Conservation (phyloP, 2,797 vertebrate species). For the Sciurus carolinensis region DNA sequence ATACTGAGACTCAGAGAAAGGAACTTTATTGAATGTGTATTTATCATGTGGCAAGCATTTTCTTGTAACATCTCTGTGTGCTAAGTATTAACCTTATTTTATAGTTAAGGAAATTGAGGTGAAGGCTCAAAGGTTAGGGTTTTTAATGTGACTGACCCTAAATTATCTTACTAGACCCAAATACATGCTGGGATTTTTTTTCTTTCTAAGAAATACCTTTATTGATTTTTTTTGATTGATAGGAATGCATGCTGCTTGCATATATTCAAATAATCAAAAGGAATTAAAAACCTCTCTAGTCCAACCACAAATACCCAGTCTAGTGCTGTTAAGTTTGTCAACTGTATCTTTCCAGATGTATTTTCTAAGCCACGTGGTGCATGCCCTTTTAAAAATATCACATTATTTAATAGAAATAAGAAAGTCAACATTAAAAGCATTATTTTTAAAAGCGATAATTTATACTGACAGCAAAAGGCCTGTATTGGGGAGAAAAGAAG, state of each 20-base stretch:
- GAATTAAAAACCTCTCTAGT: background rate
- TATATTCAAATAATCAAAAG: conserved; percentile 62
- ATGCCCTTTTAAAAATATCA: conserved; percentile 47
- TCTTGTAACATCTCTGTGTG: background rate
- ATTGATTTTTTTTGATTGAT: conserved; percentile 20
- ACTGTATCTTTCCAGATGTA: conserved; percentile 39
- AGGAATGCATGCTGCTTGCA: background rate
- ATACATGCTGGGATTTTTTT: background rate
- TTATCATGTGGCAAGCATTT: background rate
- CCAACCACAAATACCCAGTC: conserved; percentile 2
- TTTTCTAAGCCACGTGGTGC: background rate
- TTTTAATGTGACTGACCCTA: background rate
- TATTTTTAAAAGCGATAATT: conserved; percentile 51
- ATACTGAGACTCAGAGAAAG: conserved; percentile 48
- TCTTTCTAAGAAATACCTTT: background rate
- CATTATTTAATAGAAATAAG: conserved; percentile 62
- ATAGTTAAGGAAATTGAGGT: conserved; percentile 31
- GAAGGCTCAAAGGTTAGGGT: background rate
- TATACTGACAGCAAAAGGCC: conserved; percentile 54
- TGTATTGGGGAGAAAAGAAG: background rate
- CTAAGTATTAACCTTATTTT: conserved; percentile 3
- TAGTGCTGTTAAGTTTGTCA: conserved; percentile 40
- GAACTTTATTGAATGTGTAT: conserved; percentile 1
- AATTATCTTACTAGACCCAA: background rate
- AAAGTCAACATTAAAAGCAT: conserved; percentile 39